These are phyloP conservation scores for Rotaria macrura DNA, from an alignment of 2,888 invertebrate species.

Conservation along the genomic window DNA sequence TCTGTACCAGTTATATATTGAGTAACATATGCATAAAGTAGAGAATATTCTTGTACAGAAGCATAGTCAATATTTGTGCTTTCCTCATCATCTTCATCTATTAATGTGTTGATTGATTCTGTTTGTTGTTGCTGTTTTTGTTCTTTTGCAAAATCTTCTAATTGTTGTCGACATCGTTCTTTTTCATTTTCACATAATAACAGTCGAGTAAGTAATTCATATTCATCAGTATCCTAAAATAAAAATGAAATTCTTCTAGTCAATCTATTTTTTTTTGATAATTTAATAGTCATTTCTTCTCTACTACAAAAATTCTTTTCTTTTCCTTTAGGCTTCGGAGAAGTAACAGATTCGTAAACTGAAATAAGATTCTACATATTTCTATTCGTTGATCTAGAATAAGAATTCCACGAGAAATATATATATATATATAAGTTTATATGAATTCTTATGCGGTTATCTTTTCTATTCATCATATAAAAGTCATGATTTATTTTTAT, in stretches of 20 bases:
- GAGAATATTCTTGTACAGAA: not conserved
- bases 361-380: not conserved
- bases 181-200: not conserved
- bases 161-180: not conserved
- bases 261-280: not conserved
- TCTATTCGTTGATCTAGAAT: not conserved
- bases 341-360: not conserved
- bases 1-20: constrained; percentile 8
- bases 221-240: not conserved
- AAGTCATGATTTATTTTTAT: not conserved
- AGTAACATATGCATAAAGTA: constrained; percentile 15
- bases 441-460: not conserved
- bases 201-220: not conserved
- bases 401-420: not conserved
- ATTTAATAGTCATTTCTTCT: not conserved
- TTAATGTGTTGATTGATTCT: not conserved
- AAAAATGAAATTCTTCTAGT: not conserved
- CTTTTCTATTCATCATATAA: not conserved
- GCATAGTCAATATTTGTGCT: not conserved
- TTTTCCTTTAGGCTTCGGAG: not conserved
- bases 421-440: not conserved
- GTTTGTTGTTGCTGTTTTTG: not conserved
- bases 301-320: not conserved
- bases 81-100: not conserved
- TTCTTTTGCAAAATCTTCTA: not conserved